Conservation (phyloP, 2,113 vertebrate genomes). For the Platysteira castanea region DNA sequence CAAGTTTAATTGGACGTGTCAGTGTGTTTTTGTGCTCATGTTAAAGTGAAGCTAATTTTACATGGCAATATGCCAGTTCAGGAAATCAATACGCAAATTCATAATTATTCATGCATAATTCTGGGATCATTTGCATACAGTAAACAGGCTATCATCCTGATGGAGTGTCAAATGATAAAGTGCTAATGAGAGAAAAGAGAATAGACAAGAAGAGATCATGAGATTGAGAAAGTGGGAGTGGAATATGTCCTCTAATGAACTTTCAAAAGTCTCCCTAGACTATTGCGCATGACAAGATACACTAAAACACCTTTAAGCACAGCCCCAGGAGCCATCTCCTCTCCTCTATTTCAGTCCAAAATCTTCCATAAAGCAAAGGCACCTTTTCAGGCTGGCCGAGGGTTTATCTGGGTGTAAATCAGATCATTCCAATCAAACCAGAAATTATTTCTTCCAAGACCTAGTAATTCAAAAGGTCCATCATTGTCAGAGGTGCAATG, state of each 20-base stretch:
- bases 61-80: constrained; percentile 39
- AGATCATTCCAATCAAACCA: not conserved
- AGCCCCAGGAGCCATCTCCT: not conserved
- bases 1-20: not conserved
- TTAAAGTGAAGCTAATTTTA: constrained; percentile 47
- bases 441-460: not conserved
- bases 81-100: constrained; percentile 35
- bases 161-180: constrained; percentile 42
- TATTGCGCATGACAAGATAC: not conserved
- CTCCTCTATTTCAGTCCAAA: not conserved
- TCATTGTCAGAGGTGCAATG: not conserved
- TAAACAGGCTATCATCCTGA: constrained; percentile 49
- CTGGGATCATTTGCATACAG: constrained; percentile 56
- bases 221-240: not conserved
- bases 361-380: not conserved
- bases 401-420: not conserved
- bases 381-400: not conserved
- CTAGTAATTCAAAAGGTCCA: not conserved
- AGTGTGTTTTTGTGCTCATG: not conserved
- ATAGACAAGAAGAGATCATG: constrained; percentile 4
- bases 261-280: not conserved
- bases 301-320: not conserved
- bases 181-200: constrained; percentile 49
- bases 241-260: not conserved
- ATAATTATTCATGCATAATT: constrained; percentile 64